phyloP scores from a whole-genome alignment of 2,888 invertebrate species.

The Geophilus truncorum region DNA sequence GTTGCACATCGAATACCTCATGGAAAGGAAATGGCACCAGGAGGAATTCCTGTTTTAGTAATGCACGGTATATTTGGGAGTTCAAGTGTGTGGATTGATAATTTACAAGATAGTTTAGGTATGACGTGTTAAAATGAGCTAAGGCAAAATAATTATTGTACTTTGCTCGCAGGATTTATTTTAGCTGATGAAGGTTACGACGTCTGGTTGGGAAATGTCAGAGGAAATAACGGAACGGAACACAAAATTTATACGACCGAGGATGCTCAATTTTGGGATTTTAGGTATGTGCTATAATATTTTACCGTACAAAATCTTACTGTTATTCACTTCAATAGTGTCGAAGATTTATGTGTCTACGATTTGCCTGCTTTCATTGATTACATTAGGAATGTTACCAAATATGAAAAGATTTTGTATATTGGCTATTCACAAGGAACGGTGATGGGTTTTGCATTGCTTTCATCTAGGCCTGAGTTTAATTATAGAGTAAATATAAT shows the following conservation, averaged over 20 bases:
- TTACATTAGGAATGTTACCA: not conserved
- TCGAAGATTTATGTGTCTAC: not conserved
- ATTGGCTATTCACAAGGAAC: not conserved
- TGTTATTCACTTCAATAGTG: not conserved
- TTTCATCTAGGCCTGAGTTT: not conserved
- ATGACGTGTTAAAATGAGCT: not conserved
- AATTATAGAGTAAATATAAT: not conserved
- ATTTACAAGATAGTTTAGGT: not conserved
- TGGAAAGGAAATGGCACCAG: not conserved
- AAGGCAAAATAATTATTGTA: not conserved
- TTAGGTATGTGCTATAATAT: not conserved
- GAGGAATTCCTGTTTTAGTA: not conserved
- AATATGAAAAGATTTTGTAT: not conserved
- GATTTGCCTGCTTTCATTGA: not conserved
- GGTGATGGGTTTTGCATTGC: not conserved
- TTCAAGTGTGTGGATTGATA: not conserved
- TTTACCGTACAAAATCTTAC: not conserved
- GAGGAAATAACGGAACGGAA: not conserved
- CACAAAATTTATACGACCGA: not conserved
- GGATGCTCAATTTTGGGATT: not conserved
- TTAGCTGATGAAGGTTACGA: not conserved
- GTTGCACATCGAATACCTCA: not conserved
- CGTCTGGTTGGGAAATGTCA: not conserved
- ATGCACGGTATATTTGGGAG: not conserved
- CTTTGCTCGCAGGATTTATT: not conserved